Evolutionary conservation across 2,113 vertebrate genomes (phyloP), one percentile per base, ranked within the genome.

Genomic region (Centropus unirufus): DNA sequence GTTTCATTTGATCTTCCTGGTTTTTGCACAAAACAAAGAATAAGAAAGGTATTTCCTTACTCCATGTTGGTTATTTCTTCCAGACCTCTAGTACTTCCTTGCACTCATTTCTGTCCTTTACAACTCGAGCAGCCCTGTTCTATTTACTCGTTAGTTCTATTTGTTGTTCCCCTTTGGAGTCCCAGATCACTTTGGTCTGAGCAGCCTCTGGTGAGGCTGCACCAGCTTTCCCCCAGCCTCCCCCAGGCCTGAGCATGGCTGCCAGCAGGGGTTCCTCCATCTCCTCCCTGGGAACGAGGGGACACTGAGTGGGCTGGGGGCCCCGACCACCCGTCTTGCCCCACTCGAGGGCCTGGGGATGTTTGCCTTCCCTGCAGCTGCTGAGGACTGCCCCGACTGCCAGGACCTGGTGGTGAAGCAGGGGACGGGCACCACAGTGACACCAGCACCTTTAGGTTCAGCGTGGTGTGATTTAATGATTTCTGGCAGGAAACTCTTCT

Each of bases 281-380:
- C 66, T 5, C 27, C 9, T 5, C 18, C 2, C 21, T 0, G 2
- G 34, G 21, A 11, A 34, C 1, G 14, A 11, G 39, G 8, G 15
- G 26, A 22, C 4, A 21, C 61, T 39, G 72, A 7, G 21, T 2
- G 0, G 23, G 40, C 34, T 63, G 44, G 2, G 1, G 20, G 30
- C 44, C 36, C 19, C 2, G 8, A 1, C 3, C 0, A 2, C 29
- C 15, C 40, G 57, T 32, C 24, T 55, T 2, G 5, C 24, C 14
- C 54, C 3, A 0, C 6, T 11, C 11, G 12, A 22, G 27, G n/a
- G 36, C 2, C 1, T 2, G 36, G 27, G 0, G 0, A 32, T 18
- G 59, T 34, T 49, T 32, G 22, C 6, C 42, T 39, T 23, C 2
- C 0, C 30, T 30, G 21, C n/a, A 30, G 47, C 8, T 0, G 0